phyloP scores from a whole-genome alignment of 1,140 invertebrate species.

The Saccostrea glomerata region DNA sequence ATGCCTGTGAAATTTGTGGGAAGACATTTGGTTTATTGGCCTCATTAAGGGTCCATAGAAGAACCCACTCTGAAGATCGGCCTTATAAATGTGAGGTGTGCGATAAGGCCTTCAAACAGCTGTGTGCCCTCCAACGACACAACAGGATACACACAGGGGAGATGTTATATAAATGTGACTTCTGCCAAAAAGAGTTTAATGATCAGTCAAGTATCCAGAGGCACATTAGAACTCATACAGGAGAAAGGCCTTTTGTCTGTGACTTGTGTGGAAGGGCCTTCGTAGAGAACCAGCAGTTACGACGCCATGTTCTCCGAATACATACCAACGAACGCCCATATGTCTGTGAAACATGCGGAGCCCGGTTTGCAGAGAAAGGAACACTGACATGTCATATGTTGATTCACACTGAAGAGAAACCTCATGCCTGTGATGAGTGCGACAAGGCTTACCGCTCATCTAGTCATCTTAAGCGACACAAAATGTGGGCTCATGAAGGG shows the following conservation, averaged over 20 bases:
- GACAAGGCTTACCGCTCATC: neutral
- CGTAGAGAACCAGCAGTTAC: constrained; percentile 17
- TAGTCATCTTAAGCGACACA: constrained; percentile 7
- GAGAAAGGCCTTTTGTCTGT: constrained; percentile 90
- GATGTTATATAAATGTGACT: constrained; percentile 83
- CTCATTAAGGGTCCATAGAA: constrained; percentile 88
- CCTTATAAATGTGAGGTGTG: constrained; percentile 64
- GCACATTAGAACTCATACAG: constrained; percentile 56
- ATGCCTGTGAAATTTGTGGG: constrained; percentile 74
- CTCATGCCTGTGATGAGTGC: constrained; percentile 28
- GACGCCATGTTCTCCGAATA: neutral
- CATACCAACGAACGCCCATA: neutral
- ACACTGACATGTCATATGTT: constrained; percentile 3
- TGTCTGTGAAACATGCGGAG: neutral
- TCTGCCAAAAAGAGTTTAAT: constrained; percentile 93
- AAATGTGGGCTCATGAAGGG: neutral
- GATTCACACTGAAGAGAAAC: constrained; percentile 13
- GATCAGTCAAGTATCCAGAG: constrained; percentile 93
- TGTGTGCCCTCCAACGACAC: constrained; percentile 78
- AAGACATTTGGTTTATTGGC: constrained; percentile 94
- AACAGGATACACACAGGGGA: constrained; percentile 86
- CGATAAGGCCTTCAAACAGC: constrained; percentile 62
- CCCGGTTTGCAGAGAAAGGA: constrained; percentile 16
- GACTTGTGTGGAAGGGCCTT: constrained; percentile 70
- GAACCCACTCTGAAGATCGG: constrained; percentile 92